Conservation (phyloP, 2,113 vertebrate genomes). For the Eptesicus fuscus region DNA sequence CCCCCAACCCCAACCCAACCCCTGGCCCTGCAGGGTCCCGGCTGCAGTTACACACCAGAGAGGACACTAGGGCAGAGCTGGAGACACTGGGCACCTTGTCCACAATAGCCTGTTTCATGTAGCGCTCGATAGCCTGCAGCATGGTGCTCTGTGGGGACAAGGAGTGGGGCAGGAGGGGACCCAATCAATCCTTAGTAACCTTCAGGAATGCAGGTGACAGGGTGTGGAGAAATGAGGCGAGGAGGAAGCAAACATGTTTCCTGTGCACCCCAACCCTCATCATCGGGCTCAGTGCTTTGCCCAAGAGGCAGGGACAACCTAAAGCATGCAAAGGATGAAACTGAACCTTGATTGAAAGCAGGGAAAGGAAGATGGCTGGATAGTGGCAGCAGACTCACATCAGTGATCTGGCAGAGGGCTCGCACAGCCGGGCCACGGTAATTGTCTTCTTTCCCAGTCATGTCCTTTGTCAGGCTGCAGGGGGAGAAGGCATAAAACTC, state of each 20-base stretch:
- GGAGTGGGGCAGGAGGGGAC: rapidly evolving
- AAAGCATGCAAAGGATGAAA: background rate
- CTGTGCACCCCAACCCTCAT: no score
- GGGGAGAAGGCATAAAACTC: background rate
- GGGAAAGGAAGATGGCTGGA: background rate
- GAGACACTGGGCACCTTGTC: conserved; percentile 89
- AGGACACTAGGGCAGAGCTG: conserved; percentile 87
- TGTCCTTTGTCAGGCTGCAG: conserved; percentile 87
- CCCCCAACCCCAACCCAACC: background rate
- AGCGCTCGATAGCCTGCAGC: conserved; percentile 88
- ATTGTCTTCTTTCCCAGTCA: conserved; percentile 89
- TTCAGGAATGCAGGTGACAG: background rate
- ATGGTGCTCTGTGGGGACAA: conserved; percentile 82
- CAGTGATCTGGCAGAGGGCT: conserved; percentile 86
- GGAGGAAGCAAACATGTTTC: no score
- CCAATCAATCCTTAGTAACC: background rate
- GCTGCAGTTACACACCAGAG: conserved; percentile 80
- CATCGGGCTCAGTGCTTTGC: background rate
- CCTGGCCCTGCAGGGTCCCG: rapidly evolving
- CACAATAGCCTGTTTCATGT: conserved; percentile 89
- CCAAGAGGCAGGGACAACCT: background rate
- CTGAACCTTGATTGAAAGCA: background rate
- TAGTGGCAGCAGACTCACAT: conserved; percentile 79
- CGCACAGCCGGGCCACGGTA: conserved; percentile 86
- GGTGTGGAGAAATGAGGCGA: rapidly evolving